Evolutionary conservation across 2,888 invertebrate genomes (phyloP).

Genomic region (Drosophila setosimentum): DNA sequence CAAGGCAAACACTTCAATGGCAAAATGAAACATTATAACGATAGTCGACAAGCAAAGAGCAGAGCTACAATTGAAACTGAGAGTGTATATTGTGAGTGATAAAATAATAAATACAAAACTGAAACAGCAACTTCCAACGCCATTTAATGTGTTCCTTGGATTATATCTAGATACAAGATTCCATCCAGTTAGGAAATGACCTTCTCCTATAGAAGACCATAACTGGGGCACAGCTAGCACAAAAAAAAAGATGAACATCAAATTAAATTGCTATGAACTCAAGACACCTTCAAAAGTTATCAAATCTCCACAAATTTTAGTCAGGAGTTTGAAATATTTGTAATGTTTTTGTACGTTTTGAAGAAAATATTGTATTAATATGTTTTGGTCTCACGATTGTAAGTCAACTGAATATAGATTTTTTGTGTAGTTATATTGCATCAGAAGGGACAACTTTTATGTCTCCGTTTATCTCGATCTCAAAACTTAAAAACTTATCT

Average conservation of each 20-base stretch:
- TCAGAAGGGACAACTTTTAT: too few species aligned
- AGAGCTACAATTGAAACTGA: slow-evolving; percentile 66
- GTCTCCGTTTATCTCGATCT: background rate
- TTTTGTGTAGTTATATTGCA: too few species aligned
- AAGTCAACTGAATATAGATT: background rate
- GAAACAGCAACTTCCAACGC: slow-evolving; percentile 12
- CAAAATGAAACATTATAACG: slow-evolving; percentile 67
- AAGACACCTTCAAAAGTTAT: background rate
- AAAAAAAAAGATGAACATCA: too few species aligned
- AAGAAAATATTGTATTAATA: too few species aligned
- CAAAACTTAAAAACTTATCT: background rate
- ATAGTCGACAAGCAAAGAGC: slow-evolving; percentile 42
- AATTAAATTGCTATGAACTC: background rate
- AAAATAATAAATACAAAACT: slow-evolving; percentile 68
- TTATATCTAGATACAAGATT: background rate
- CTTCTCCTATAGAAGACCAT: background rate
- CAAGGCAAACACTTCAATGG: slow-evolving; percentile 54
- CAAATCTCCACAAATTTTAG: background rate
- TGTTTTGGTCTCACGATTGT: background rate
- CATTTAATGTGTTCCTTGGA: background rate
- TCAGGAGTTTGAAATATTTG: background rate
- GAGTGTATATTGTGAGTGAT: slow-evolving; percentile 54
- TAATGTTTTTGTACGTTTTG: background rate
- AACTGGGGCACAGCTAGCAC: too few species aligned
- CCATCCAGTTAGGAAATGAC: background rate